Percentiles rank a stretch among this genome's conserved stretches.
phyloP scores from a whole-genome alignment of 2,113 vertebrate genomes.

The Archilochus colubris region DNA sequence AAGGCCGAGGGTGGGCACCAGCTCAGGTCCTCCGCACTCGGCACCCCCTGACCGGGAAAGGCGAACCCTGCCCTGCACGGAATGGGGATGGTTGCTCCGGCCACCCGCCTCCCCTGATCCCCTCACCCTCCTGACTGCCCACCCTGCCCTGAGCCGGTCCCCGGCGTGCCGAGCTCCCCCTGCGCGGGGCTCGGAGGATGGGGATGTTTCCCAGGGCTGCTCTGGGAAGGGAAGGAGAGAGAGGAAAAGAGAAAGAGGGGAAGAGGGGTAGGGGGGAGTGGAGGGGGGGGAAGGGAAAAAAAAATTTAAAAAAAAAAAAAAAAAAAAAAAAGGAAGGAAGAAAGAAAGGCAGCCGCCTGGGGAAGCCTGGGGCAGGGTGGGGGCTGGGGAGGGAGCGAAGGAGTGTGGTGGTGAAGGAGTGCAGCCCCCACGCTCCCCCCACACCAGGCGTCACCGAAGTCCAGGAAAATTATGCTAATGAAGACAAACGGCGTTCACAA shows the following conservation, averaged over 20 bases:
- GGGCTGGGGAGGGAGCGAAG: constrained; percentile 76
- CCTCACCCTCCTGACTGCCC: constrained; percentile 57
- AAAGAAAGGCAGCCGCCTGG: constrained; percentile 78
- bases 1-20: constrained; percentile 68
- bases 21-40: constrained; percentile 63
- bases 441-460: constrained; percentile 89
- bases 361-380: constrained; percentile 77
- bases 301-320: neutral
- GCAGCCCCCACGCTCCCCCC: constrained; percentile 75
- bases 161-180: constrained; percentile 68
- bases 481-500: constrained; percentile 81
- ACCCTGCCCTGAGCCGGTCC: constrained; percentile 79
- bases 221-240: constrained; percentile 73
- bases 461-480: constrained; percentile 99
- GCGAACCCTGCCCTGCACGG: constrained; percentile 10
- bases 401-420: constrained; percentile 77
- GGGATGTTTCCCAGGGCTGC: constrained; percentile 87
- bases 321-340: neutral
- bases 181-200: constrained; percentile 76
- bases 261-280: constrained; percentile 71
- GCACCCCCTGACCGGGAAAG: constrained; percentile 53
- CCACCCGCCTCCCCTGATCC: constrained; percentile 4
- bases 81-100: constrained; percentile 56
- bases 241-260: constrained; percentile 75
- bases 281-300: neutral